Evolutionary conservation across 2,113 vertebrate genomes (phyloP).

Genomic region (Australoheros scitulus): DNA sequence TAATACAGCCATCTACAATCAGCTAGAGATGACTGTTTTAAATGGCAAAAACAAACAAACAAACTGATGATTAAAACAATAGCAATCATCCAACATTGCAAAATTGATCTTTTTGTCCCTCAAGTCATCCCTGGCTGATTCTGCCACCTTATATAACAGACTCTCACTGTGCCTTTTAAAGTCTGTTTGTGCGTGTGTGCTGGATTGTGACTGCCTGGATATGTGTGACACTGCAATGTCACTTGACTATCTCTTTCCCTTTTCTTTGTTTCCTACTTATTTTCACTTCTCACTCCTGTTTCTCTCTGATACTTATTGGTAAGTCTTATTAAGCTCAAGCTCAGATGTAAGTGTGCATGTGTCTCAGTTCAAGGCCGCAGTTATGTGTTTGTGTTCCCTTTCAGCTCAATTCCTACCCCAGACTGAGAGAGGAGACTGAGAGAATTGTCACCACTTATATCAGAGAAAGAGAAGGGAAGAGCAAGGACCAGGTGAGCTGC

Average conservation of each 20-base stretch:
- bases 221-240: constrained; percentile 61
- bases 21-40: constrained; percentile 34
- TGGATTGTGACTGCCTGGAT: constrained; percentile 36
- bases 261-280: constrained; percentile 69
- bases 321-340: constrained; percentile 59
- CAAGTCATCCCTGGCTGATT: constrained; percentile 56
- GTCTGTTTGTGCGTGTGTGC: constrained; percentile 25
- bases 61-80: neutral
- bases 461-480: constrained; percentile 91
- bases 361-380: constrained; percentile 56
- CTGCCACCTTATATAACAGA: neutral
- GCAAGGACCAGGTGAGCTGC: constrained; percentile 91
- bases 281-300: constrained; percentile 68
- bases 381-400: constrained; percentile 57
- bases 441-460: constrained; percentile 93
- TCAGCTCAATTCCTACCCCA: constrained; percentile 92
- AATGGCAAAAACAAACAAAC: neutral
- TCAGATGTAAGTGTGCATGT: constrained; percentile 46
- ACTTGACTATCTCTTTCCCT: constrained; percentile 68
- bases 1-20: constrained; percentile 10
- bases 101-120: neutral
- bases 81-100: neutral
- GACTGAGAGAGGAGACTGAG: constrained; percentile 93
- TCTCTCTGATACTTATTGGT: constrained; percentile 68
- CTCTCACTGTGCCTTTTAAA: neutral